phyloP scores from a whole-genome alignment of 2,888 invertebrate genomes.

The Serrognathus titanus region DNA sequence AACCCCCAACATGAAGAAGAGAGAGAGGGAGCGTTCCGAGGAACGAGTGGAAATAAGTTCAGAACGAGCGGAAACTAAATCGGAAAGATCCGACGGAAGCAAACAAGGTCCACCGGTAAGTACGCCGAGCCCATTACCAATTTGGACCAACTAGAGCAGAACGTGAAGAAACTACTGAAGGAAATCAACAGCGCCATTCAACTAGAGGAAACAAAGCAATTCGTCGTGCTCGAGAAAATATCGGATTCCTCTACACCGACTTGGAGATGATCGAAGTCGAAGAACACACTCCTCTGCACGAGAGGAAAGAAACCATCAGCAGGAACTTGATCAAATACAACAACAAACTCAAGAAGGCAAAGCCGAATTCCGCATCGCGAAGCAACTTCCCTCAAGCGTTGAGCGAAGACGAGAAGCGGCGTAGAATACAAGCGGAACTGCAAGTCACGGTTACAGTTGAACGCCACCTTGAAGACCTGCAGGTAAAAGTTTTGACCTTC shows the following conservation, averaged over 20 bases:
- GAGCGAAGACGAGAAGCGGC: slow-evolving; percentile 8
- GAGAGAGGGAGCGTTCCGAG: not conserved
- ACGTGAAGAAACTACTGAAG: slow-evolving; percentile 19
- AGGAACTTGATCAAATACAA: slow-evolving; percentile 22
- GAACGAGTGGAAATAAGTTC: not conserved
- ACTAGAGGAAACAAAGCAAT: slow-evolving; percentile 22
- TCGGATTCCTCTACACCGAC: slow-evolving; percentile 27
- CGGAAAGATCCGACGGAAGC: not conserved
- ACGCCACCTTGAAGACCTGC: slow-evolving; percentile 17
- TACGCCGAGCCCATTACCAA: slow-evolving; percentile 1
- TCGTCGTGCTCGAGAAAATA: slow-evolving; percentile 26
- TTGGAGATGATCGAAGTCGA: slow-evolving; percentile 23
- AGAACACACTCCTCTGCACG: slow-evolving; percentile 16
- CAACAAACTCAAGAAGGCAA: slow-evolving; percentile 22
- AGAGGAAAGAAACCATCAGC: slow-evolving; percentile 20
- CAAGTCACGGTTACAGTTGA: slow-evolving; percentile 14
- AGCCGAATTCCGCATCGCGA: slow-evolving; percentile 3
- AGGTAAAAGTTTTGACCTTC: slow-evolving; percentile 21
- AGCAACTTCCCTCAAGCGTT: not conserved
- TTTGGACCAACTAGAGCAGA: slow-evolving; percentile 21
- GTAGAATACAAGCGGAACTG: slow-evolving; percentile 3
- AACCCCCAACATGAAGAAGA: slow-evolving; percentile 7
- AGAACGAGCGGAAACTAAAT: not conserved
- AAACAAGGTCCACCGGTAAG: not conserved
- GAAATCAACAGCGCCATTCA: slow-evolving; percentile 23